Evolutionary conservation across 2,797 vertebrate genomes (phyloP), one percentile per base, ranked within the genome.

Genomic region (Dryobates pubescens): DNA sequence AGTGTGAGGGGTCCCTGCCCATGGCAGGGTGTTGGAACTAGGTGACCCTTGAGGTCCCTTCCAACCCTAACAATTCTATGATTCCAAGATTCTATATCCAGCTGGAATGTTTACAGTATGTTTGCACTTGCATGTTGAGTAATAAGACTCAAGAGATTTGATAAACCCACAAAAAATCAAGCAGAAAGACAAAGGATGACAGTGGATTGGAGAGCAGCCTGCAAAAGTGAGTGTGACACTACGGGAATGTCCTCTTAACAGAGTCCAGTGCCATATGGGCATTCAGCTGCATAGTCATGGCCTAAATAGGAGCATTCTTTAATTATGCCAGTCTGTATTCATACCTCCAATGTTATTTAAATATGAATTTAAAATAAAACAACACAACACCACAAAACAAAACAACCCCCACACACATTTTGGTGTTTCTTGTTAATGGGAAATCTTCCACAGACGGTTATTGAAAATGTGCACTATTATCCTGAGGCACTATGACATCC

Each of bases 31-130:
- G 38, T 38, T 38, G 38, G 38, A 13, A 38, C 38, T 13, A 38
- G 38, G 13, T 38, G 38, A 38, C 38, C 38, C 38, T 38, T 38
- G 38, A 38, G 12, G 38, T 38, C 38, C 38, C 38, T 38, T 38
- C 38, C 38, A 38, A 13, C 38, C 38, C 38, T 38, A 38, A 13
- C 38, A 38, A 38, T 38, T 38, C 38, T 38, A 38, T 38, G 38
- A 38, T 38, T 38, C 38, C 38, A 13, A 38, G 38, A 38, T 38
- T 38, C 38, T 38, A 43, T 51, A 75, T 24, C 53, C 93, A 94
- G 64, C 79, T 93, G 95, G 89, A 93, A 87, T 71, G 45, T 93
- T 94, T 89, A 47, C 70, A 83, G 57, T 63, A 17, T 87, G 73
- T 86, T 93, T 93, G 70, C 90, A 93, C 82, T 72, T 92, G 93